Percentiles rank a stretch among this genome's conserved stretches.
Conservation (phyloP, 1,140 invertebrate species). For the Ectropis grisescens region DNA sequence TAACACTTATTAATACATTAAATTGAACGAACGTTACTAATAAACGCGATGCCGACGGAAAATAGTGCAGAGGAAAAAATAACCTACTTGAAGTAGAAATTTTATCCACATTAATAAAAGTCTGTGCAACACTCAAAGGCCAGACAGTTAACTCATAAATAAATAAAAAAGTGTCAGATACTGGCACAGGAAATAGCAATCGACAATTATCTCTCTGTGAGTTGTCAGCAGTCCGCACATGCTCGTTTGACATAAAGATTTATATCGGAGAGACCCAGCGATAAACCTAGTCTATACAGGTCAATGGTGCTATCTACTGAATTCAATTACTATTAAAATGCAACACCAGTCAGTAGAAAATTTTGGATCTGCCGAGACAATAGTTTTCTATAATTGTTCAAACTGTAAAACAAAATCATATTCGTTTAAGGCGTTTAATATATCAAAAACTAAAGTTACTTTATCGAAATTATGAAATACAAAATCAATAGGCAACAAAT, state of each 20-base stretch:
- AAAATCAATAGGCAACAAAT: constrained; percentile 18
- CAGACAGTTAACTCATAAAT: constrained; percentile 17
- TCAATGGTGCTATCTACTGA: constrained; percentile 9
- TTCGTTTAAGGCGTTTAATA: no score
- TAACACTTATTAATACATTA: no score
- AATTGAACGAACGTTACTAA: no score
- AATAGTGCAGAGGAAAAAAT: no score
- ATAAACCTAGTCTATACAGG: constrained; percentile 10
- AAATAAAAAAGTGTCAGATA: constrained; percentile 39
- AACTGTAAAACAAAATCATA: no score
- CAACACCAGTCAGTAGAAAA: not conserved
- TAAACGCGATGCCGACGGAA: no score
- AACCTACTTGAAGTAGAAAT: no score
- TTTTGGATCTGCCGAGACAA: no score
- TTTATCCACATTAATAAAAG: no score
- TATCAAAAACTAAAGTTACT: no score
- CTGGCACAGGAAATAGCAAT: constrained; percentile 54
- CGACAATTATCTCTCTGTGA: constrained; percentile 39
- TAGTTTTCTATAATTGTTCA: no score
- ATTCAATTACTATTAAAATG: constrained; percentile 1
- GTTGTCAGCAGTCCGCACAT: constrained; percentile 18
- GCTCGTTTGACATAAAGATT: constrained; percentile 20
- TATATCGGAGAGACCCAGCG: constrained; percentile 16
- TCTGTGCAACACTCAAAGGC: no score
- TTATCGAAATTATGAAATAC: constrained; percentile 3